Evolutionary conservation across 2,888 invertebrate species (phyloP), one percentile per base, ranked within the genome.

Genomic region (Eupithecia pulchellata): DNA sequence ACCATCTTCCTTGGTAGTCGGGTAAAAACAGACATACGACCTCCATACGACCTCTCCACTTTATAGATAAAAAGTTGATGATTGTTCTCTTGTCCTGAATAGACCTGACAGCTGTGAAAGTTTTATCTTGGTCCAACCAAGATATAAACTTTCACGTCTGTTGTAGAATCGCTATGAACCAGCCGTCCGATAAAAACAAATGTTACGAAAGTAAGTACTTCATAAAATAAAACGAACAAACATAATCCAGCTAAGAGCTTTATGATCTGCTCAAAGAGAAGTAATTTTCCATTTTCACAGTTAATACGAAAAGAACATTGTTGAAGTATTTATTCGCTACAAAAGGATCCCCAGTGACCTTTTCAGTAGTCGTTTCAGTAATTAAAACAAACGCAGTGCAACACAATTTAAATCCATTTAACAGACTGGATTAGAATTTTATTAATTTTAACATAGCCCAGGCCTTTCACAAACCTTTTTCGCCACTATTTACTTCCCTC

Each of bases 311-410:
- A 75, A 74, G 64, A 39, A 58, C 68, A 69, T 73, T 69, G 67
- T 58, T 63, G 39, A 30, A 67, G 34, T 61, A 57, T 71, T 66
- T 66, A 42, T 63, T 64, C 17, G 39, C 47, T 64, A 52, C 25
- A 57, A 68, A 71, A 58, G 61, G 72, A 39, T 68, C 65, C 55
- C 64, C n/a, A 61, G 66, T 57, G 72, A 52, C 69, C 71, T 72
- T 72, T 68, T 63, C 60, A 69, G 67, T 64, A 63, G 39, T 52
- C 58, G 57, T 39, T 62, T 72, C 55, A 63, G 52, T 74, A 72
- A 75, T 77, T 75, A 74, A 77, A 75, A 74, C 69, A 58, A 39
- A 55, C 65, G 64, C 71, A 69, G 66, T 72, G 20, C 62, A 5
- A 30, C 68, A 57, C 47, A 64, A 66, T 13, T 36, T 39, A 5